Evolutionary conservation across 2,113 vertebrate species (phyloP).

Genomic region (Rhynchomys soricoides): DNA sequence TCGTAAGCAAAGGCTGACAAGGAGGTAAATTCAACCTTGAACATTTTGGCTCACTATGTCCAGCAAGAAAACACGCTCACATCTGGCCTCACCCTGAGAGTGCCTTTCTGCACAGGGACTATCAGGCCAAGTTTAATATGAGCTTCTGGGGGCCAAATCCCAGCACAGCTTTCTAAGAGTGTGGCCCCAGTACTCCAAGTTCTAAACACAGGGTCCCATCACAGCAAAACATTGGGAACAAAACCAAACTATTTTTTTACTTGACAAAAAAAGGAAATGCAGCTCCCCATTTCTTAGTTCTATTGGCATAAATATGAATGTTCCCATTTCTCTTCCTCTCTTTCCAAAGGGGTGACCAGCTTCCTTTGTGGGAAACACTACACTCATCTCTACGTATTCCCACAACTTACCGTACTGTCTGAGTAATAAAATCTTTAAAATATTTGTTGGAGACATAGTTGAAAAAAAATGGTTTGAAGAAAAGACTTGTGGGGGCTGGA

Average conservation of each 20-base stretch:
- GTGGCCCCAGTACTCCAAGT: neutral
- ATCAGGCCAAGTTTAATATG: neutral
- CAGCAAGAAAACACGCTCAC: constrained; percentile 30
- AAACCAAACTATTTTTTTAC: constrained; percentile 46
- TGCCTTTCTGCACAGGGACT: constrained; percentile 50
- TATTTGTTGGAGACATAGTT: neutral
- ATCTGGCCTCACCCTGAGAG: constrained; percentile 57
- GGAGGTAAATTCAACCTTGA: constrained; percentile 69
- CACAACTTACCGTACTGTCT: neutral
- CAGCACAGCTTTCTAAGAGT: constrained; percentile 42
- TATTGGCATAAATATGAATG: neutral
- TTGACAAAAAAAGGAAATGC: neutral
- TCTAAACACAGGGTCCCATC: constrained; percentile 20
- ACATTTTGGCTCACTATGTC: constrained; percentile 26
- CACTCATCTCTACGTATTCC: neutral
- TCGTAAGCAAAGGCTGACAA: constrained; percentile 63
- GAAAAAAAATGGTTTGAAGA: neutral
- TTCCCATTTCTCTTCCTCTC: constrained; percentile 12
- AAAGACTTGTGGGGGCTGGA: neutral
- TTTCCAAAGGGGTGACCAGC: neutral
- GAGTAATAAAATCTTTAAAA: neutral
- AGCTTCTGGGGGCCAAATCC: constrained; percentile 28
- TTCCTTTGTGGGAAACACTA: neutral
- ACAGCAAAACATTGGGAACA: constrained; percentile 61
- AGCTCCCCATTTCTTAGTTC: constrained; percentile 3